Base-by-base conservation (phyloP, 1,140 invertebrate genomes). In the Drosophila tristis region DNA sequence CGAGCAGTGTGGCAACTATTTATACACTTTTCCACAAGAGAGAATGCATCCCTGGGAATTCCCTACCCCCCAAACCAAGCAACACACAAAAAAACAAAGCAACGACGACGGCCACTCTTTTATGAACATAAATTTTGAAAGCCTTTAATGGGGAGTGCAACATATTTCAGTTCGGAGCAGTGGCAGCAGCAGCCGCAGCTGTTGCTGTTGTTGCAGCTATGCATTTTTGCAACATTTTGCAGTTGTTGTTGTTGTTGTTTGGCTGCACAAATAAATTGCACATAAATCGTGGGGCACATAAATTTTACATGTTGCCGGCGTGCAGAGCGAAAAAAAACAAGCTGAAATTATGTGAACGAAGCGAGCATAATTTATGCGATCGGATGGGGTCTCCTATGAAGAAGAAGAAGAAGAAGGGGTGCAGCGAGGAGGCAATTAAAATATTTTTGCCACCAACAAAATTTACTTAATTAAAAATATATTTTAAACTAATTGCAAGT, bases 261-360 rank as follows among this genome's bases (percentile, higher is more conserved):
- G 57, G 61, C 75, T 89, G 79, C 79, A 79, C 84, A 87, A 87
- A 87, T 89, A 87, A 89, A 87, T 87, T 87, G 84, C 84, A 75
- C 84, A 89, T 87, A 87, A 89, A 89, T 87, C 84, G 82, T 81
- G 77, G 75, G 79, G 67, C 81, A 87, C 82, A 87, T 87, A 87
- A 87, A 87, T 87, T 87, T 79, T 79, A 87, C 82, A 86, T 86
- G 74, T 71, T 78, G 78, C 78, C 82, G 70, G 78, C 74, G 73
- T 81, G 78, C 76, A 78, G 78, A 80, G 49, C 54, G 68, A 62
- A 71, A 65, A 67, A 77, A 82, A 87, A 82, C 82, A 75, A 78
- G 78, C 78, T 67, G 55, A 87, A 86, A 84, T 87, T 89, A 79
- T 87, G 84, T 79, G 84, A 72, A 35, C 84, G 72, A 61, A 68